Evolutionary conservation across 1,140 invertebrate genomes (phyloP), one percentile per base, ranked within the genome.

Genomic region (Drosophila cardini): DNA sequence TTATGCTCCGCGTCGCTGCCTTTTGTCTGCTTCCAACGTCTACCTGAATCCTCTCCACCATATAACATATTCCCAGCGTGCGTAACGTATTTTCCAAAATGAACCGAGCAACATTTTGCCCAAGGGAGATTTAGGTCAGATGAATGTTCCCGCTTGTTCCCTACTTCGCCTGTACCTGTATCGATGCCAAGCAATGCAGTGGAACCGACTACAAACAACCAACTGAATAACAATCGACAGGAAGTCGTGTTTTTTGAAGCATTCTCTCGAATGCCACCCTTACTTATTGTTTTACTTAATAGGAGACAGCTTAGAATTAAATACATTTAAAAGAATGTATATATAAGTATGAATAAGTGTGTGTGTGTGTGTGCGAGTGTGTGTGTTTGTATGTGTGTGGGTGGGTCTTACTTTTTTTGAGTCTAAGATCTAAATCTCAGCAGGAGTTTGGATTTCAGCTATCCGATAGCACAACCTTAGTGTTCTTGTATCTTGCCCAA

Each of bases 11-110:
- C 65, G 62, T 61, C 70, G 69, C 62, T 86, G 57, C 40, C 60
- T 52, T 65, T 63, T 53, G 50, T 36, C 46, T 57, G 57, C n/a
- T n/a, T n/a, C n/a, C n/a, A n/a, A n/a, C 62, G 78, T 6, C 68
- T 87, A 83, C 83, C 83, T 86, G 83, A 13, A 46, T 40, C 55
- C 72, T 65, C 64, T 26, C 21, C 21, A 26, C 5, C 21, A 38
- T 36, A 7, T 53, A 45, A 62, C 56, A 62, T 52, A 62, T 75
- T 81, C 52, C n/a, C 70, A 64, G 74, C 46, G 62, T 74, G 48
- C 48, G 61, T 80, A 84, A 85, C 81, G 81, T 80, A 84, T 77
- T 74, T 80, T 74, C 67, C 45, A 69, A 36, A 58, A 26, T 26
- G 21, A 62, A 43, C 26, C 48, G 40, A 38, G 16, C 11, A n/a